Evolutionary conservation across 2,113 vertebrate species (phyloP).

Genomic region (Brachirus orientalis): DNA sequence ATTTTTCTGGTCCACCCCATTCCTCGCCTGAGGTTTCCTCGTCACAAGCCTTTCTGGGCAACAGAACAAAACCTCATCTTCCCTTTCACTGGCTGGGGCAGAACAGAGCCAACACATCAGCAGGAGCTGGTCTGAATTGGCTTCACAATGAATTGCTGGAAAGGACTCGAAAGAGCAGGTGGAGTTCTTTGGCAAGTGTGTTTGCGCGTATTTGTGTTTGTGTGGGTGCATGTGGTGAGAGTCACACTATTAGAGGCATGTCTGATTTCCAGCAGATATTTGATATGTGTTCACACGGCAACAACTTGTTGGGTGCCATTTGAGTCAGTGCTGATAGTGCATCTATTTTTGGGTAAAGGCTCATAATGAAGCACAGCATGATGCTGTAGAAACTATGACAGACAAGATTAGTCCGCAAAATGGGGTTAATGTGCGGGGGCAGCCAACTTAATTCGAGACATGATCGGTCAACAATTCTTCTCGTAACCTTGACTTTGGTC

Average conservation of each 20-base stretch:
- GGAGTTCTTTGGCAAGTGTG: conserved; percentile 46
- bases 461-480: conserved; percentile 75
- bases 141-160: conserved; percentile 48
- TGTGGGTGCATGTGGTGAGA: conserved; percentile 6
- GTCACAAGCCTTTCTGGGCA: conserved; percentile 55
- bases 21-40: conserved; percentile 48
- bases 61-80: conserved; percentile 51
- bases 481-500: conserved; percentile 54
- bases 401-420: conserved; percentile 55
- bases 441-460: conserved; percentile 56
- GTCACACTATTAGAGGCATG: conserved; percentile 32
- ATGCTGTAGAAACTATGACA: conserved; percentile 34
- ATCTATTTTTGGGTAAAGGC: conserved; percentile 47
- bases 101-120: conserved; percentile 44
- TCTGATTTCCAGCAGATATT: conserved; percentile 44
- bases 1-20: conserved; percentile 16
- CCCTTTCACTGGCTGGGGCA: conserved; percentile 42
- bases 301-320: conserved; percentile 43
- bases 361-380: conserved; percentile 33
- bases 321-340: conserved; percentile 40
- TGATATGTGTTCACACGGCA: conserved; percentile 42
- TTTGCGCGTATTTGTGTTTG: conserved; percentile 2
- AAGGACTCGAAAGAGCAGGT: conserved; percentile 63
- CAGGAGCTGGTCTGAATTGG: conserved; percentile 35
- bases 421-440: conserved; percentile 29